Evolutionary conservation across 1,140 invertebrate genomes (phyloP), one percentile per base, ranked within the genome.

Genomic region (Temnothorax nylanderi): DNA sequence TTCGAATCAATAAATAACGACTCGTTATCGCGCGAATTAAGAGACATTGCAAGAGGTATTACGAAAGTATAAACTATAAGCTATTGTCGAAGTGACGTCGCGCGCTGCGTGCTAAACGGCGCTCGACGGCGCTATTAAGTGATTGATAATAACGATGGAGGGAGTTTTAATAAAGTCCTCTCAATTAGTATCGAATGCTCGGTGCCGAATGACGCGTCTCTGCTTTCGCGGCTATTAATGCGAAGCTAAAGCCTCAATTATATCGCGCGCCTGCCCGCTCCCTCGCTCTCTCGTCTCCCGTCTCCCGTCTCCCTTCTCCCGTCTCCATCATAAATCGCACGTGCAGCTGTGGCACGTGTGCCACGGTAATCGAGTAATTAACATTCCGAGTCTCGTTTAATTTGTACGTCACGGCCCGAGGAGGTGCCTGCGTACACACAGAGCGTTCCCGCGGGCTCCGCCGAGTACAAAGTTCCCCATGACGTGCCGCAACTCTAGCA

Each of bases 351-450:
- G 82, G 76, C 89, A 90, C 89, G 89, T 86, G 89, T 78, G 76
- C 77, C 72, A 26, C 80, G 75, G 69, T 91, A 91, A 91, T 91
- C 89, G 89, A 91, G 89, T 88, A 90, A 91, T 91, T 91, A 91
- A 91, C 89, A 91, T 91, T 91, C 89, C 89, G 72, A 90, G 87
- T 72, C 86, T 89, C 89, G 89, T 91, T 90, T 91, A 88, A 88
- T 90, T 90, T 78, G 67, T 86, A 88, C 47, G 77, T 77, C 81
- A 72, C 64, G 62, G 88, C 51, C 60, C 75, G 60, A 62, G 69
- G 47, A 69, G 72, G 44, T 56, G 54, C 26, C 69, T 49, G 54
- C 47, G 58, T 76, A 54, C 88, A 65, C 58, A 47, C 47, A 26
- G 18, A 44, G 26, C 41, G 67, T 56, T 16, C 78, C 78, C 34